Base-by-base conservation (phyloP, 2,797 vertebrate species). In the Cyclopterus lumpus region DNA sequence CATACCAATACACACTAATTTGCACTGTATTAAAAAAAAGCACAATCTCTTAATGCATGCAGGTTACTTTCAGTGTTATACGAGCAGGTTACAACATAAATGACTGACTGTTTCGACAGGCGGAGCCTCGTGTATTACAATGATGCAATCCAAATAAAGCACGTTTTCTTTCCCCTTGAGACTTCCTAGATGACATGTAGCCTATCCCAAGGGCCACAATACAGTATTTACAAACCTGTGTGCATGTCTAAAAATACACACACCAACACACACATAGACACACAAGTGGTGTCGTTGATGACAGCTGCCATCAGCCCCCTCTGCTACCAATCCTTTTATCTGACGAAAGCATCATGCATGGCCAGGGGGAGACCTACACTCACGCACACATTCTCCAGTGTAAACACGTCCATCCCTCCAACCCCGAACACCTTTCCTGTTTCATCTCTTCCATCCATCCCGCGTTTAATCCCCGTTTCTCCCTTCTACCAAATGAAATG, bases 401-500 rank as follows among this genome's bases (percentile, higher is more conserved):
- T 79, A 87, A 88, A 87, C 80, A 81, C 78, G 77, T 86, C 70
- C 75, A 70, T 75, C 68, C 65, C 77, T 73, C 61, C 72, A 77
- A 69, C 61, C 57, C 64, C 69, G 30, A 72, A 84, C 75, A 89
- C 82, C 71, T 86, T 80, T 70, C 10, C 79, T 65, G 77, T 81
- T 89, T 86, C 79, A 89, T 86, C 87, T 83, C 78, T 70, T 72
- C 67, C 76, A 79, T 80, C 82, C 83, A 75, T 80, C 81, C 64
- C 57, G 71, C 63, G 67, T 90, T 91, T 91, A 90, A 93, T 91
- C 81, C 90, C 80, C 18, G 26, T 66, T 79, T 85, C 83, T 76
- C 81, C 72, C 79, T 48, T 86, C 70, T 77, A 79, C 85, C 70
- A 89, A 92, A 94, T 91, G 78, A 92, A 93, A 93, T 92, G 89